These are phyloP conservation scores for Andrena dorsata DNA, from an alignment of 2,888 invertebrate species.

Conservation along the genomic window DNA sequence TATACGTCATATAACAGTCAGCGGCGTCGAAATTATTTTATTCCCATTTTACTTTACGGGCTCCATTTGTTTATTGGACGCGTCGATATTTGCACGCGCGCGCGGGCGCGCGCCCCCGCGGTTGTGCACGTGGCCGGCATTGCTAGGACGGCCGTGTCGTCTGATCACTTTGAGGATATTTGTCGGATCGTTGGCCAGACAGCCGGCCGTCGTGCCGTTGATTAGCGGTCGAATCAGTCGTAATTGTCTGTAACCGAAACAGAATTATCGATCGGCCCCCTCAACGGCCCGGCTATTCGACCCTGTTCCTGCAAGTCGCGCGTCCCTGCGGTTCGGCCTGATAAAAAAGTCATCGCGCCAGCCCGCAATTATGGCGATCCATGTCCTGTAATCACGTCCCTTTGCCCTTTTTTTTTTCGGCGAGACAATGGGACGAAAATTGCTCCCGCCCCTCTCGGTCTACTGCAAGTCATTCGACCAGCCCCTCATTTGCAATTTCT, in stretches of 20 bases:
- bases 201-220: slow-evolving; percentile 72
- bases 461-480: not conserved
- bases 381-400: slow-evolving; percentile 24
- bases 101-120: not conserved
- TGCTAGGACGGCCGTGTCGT: slow-evolving; percentile 36
- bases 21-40: slow-evolving; percentile 32
- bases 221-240: slow-evolving; percentile 80
- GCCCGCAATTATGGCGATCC: slow-evolving; percentile 34
- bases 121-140: not conserved
- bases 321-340: slow-evolving; percentile 47
- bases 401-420: not conserved
- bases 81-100: slow-evolving; percentile 34
- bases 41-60: slow-evolving; percentile 32
- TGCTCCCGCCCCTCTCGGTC: not conserved
- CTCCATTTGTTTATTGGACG: slow-evolving; percentile 47
- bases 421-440: slow-evolving; percentile 9
- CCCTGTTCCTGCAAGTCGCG: slow-evolving; percentile 59
- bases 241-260: slow-evolving; percentile 80
- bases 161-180: slow-evolving; percentile 72
- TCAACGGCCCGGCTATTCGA: slow-evolving; percentile 22
- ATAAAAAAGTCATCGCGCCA: slow-evolving; percentile 62
- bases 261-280: slow-evolving; percentile 77
- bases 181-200: slow-evolving; percentile 68
- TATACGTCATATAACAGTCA: slow-evolving; percentile 14
- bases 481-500: not conserved